Evolutionary conservation across 2,113 vertebrate genomes (phyloP).

Genomic region (Corythaeola cristata): DNA sequence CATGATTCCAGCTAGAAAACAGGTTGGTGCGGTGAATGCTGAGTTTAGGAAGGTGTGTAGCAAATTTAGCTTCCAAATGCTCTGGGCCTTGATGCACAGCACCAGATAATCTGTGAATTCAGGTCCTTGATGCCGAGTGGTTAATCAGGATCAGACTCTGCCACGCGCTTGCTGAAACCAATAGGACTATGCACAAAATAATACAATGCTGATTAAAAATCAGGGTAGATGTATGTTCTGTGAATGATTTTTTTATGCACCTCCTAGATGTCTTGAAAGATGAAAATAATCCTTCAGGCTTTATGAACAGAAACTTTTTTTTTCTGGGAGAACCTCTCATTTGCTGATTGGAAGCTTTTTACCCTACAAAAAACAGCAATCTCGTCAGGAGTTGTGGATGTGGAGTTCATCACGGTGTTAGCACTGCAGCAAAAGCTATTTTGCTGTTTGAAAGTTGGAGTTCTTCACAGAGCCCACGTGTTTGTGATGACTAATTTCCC

Average conservation of each 20-base stretch:
- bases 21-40: not conserved
- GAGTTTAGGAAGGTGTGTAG: not conserved
- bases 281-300: not conserved
- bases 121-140: not conserved
- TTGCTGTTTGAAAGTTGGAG: conserved; percentile 7
- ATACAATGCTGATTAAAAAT: not conserved
- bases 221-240: not conserved
- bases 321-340: not conserved
- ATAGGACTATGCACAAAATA: not conserved
- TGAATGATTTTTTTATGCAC: not conserved
- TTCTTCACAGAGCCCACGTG: conserved; percentile 15
- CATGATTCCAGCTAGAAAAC: not conserved
- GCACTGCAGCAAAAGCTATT: conserved; percentile 30
- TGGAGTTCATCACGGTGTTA: not conserved
- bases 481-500: conserved; percentile 62
- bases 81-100: not conserved
- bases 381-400: not conserved
- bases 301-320: not conserved
- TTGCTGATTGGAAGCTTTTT: conserved; percentile 36
- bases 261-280: not conserved
- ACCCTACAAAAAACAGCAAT: not conserved
- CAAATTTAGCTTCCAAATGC: not conserved
- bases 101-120: not conserved
- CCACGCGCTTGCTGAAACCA: not conserved
- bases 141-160: not conserved